These are phyloP conservation scores for Nyctereutes procyonoides DNA, from an alignment of 2,113 vertebrate species.

Conservation along the genomic window DNA sequence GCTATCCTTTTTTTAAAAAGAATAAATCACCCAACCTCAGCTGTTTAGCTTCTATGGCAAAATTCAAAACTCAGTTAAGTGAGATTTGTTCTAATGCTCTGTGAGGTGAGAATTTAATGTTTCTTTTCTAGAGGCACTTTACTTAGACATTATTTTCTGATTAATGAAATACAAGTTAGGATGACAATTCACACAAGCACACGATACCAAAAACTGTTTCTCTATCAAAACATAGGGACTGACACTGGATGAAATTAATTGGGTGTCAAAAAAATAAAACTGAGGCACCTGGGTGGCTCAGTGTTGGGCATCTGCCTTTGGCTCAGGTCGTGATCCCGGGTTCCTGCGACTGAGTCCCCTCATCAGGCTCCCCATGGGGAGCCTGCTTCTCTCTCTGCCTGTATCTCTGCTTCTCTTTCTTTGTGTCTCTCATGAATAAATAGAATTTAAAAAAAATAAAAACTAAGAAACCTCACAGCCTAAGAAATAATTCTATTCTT, in stretches of 20 bases:
- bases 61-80: slow-evolving; percentile 37
- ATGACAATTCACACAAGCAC: slow-evolving; percentile 18
- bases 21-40: not conserved
- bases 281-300: too few species aligned
- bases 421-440: too few species aligned
- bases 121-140: slow-evolving; percentile 13
- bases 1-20: slow-evolving; percentile 29
- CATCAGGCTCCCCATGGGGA: too few species aligned
- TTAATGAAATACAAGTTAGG: slow-evolving; percentile 51
- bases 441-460: not conserved
- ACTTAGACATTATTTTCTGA: slow-evolving; percentile 51
- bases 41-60: slow-evolving; percentile 51
- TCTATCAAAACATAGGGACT: not conserved
- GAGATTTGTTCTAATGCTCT: slow-evolving; percentile 34
- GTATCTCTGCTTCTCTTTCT: too few species aligned
- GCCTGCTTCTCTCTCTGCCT: too few species aligned
- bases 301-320: too few species aligned
- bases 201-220: not conserved
- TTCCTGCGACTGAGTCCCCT: too few species aligned
- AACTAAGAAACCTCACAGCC: not conserved
- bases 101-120: not conserved
- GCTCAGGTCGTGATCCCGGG: too few species aligned
- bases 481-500: slow-evolving; percentile 36
- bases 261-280: not conserved
- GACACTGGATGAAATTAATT: slow-evolving; percentile 22